Evolutionary conservation across 2,113 vertebrate species (phyloP), one percentile per base, ranked within the genome.

Genomic region (Clarias magur): DNA sequence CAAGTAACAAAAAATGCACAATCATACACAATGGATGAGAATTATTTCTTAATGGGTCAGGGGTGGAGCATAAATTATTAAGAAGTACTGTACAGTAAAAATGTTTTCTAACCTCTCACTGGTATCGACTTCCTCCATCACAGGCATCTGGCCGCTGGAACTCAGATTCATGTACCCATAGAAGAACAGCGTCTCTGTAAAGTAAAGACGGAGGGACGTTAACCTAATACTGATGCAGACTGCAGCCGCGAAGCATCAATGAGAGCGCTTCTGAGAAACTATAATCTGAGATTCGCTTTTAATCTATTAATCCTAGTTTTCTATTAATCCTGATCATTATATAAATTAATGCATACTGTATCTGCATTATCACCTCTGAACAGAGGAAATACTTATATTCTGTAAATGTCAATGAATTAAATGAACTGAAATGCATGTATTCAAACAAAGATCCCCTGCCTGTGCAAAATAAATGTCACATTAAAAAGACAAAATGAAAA

Each of bases 91-190:
- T 34, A 34, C 27, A 80, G 17, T 83, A 56, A 56, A 62, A 82
- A 30, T 10, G 60, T 80, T 23, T 76, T 82, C 96, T 93, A 94
- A 99, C 98, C 97, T 98, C 95, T 98, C 96, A 97, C 95, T 96
- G 93, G 95, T 93, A 91, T 96, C 95, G 93, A 96, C 95, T 94
- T 96, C 96, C 93, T 98, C 97, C 98, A 99, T 99, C 96, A 96
- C 97, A 97, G 95, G 96, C 96, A 96, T 89, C 92, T 95, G 94
- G 95, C 96, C 96, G 94, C 93, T 92, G 93, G 87, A 93, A 93
- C 94, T 92, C 93, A 93, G 91, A 93, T 92, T 95, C 96, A 96
- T 96, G 92, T 92, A 88, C 95, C 97, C 97, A 96, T 93, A 93
- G 94, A 95, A 88, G 92, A 91, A 88, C 92, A 93, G 93, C 91